Evolutionary conservation across 92 coral and sea anemone species (phyloP).

Genomic region (Epizoanthus ramosus): DNA sequence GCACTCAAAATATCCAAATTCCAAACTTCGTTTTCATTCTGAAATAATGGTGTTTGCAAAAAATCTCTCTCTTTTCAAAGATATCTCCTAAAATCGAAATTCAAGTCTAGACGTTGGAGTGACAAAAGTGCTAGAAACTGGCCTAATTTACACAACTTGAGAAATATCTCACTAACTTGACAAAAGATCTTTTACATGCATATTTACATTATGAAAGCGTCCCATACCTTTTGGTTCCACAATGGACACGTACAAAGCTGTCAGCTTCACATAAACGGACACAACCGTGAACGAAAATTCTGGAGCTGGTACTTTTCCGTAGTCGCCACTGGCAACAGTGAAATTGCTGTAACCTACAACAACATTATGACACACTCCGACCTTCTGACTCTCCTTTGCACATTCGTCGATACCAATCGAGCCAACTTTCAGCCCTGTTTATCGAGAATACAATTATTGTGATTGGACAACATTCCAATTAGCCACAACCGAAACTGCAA

Average conservation of each 20-base stretch:
- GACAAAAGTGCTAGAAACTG: no score
- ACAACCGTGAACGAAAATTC: constrained; percentile 68
- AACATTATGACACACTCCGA: constrained; percentile 80
- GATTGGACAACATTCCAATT: no score
- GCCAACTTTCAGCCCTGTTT: constrained; percentile 65
- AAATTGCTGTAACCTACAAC: constrained; percentile 68
- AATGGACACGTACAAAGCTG: constrained; percentile 61
- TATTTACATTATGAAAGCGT: background rate
- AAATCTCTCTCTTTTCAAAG: no score
- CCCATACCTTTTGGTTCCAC: constrained; percentile 48
- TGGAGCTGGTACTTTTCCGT: constrained; percentile 85
- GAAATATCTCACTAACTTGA: no score
- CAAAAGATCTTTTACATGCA: no score
- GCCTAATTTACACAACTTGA: no score
- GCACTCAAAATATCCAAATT: no score
- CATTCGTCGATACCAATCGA: constrained; percentile 87
- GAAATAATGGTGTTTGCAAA: no score
- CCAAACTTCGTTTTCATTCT: no score
- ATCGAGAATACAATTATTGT: background rate
- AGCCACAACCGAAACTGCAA: no score
- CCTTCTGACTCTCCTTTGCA: constrained; percentile 73
- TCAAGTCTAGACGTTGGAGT: no score
- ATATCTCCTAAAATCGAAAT: no score
- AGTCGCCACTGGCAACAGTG: constrained; percentile 89
- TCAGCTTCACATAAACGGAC: constrained; percentile 72